Evolutionary conservation across 2,113 vertebrate genomes (phyloP).

Genomic region (Siniperca knerii): DNA sequence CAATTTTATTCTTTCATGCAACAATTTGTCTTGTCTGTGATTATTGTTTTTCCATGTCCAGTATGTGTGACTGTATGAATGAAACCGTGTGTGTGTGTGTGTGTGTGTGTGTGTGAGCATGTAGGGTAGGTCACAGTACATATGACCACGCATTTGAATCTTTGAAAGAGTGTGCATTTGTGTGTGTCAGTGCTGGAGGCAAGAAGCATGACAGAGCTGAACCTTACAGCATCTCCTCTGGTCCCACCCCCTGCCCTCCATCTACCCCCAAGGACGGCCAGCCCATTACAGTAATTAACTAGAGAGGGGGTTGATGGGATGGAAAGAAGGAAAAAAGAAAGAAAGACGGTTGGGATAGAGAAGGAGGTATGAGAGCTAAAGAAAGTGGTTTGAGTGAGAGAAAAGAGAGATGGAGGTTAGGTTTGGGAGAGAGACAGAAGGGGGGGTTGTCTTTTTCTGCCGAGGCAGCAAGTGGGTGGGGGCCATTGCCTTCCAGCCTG

Average conservation of each 20-base stretch:
- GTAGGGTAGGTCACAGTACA: background rate
- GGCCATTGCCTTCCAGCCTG: slow-evolving; percentile 53
- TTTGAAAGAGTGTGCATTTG: background rate
- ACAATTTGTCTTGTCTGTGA: background rate
- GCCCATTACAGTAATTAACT: slow-evolving; percentile 82
- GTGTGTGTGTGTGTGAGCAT: background rate
- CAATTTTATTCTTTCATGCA: background rate
- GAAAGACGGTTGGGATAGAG: slow-evolving; percentile 29
- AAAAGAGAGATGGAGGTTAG: slow-evolving; percentile 41
- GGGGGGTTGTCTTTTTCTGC: slow-evolving; percentile 63
- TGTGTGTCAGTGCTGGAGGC: slow-evolving; percentile 28
- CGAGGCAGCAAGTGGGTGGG: slow-evolving; percentile 77
- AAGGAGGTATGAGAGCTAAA: slow-evolving; percentile 50
- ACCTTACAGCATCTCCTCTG: slow-evolving; percentile 50
- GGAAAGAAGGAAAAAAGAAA: slow-evolving; percentile 59
- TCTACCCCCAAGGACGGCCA: slow-evolving; percentile 73
- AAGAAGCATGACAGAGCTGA: slow-evolving; percentile 57
- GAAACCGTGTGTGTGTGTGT: background rate
- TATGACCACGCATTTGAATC: slow-evolving; percentile 1
- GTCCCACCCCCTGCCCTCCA: slow-evolving; percentile 62
- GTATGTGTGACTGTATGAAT: background rate
- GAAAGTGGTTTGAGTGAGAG: slow-evolving; percentile 51
- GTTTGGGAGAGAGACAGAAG: slow-evolving; percentile 7
- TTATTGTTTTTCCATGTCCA: background rate
- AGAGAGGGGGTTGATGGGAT: slow-evolving; percentile 69